Base-by-base conservation (phyloP, 1,140 invertebrate species). In the Formica selysi region DNA sequence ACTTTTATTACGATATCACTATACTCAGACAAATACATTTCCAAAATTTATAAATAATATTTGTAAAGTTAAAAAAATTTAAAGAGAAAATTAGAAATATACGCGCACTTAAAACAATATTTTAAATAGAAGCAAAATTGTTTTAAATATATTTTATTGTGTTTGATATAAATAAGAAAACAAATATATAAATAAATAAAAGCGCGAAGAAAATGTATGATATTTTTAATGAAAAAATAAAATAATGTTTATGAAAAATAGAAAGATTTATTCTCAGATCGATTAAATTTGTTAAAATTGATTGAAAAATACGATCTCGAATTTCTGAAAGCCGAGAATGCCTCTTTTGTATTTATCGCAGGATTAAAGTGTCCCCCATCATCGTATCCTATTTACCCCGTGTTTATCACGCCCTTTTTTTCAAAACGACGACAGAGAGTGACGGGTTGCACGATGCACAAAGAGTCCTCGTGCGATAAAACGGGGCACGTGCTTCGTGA, bases 391-490 rank as follows among this genome's bases (percentile, higher is more conserved):
- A 73, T 74, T 83, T 83, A 83, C 26, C 10, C 1, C n/a, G 67
- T 74, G 41, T 83, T 83, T 83, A 83, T 83, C 79, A 70, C 54
- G 38, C 38, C 26, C 32, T 54, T 70, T 73, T 71, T 79, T 68
- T 85, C 71, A 29, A 67, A 81, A 59, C 36, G 65, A 71, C 36
- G 51, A 80, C 65, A 80, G 64, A 59, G 51, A 81, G 36, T 73
- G 79, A 83, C 68, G 68, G 41, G 68, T 38, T 54, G 67, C 68
- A 38, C 51, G 54, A 16, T 48, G 68, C 54, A 73, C 79, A 74
- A 83, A 83, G 79, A 83, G 38, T 74, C 26, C 29, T 8, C 36
- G 79, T 29, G 71, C 29, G 79, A 74, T 83, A 74, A 83, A 83
- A 48, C 29, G 79, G 11, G 68, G 44, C 79, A 83, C 54, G 68